Conservation (phyloP, 2,113 vertebrate genomes). For the Gulo gulo region DNA sequence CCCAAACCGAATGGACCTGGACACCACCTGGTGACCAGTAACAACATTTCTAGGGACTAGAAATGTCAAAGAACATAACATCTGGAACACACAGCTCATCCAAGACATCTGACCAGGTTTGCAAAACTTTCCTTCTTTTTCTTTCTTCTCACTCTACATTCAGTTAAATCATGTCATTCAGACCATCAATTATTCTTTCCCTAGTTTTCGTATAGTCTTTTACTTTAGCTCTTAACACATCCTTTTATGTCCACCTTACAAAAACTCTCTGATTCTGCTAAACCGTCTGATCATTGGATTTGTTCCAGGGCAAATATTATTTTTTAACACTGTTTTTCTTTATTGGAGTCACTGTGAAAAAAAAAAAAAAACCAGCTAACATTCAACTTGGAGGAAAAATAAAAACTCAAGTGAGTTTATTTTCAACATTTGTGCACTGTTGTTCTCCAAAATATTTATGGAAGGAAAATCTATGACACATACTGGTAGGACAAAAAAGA, state of each 20-base stretch:
- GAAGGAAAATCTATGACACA: not conserved
- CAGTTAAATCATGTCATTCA: not conserved
- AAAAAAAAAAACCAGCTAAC: not conserved
- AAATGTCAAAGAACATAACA: not conserved
- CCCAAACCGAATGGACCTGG: not conserved
- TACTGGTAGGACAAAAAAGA: not conserved
- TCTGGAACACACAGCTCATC: not conserved
- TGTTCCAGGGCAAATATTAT: not conserved
- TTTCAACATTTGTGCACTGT: not conserved
- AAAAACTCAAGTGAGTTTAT: not conserved
- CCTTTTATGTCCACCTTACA: not conserved
- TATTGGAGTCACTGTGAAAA: not conserved
- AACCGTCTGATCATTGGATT: not conserved
- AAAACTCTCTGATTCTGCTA: not conserved
- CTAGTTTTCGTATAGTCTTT: not conserved
- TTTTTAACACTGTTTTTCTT: not conserved
- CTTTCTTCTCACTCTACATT: not conserved
- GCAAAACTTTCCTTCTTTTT: not conserved
- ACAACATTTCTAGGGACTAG: not conserved
- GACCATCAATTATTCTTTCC: not conserved
- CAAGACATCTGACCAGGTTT: not conserved
- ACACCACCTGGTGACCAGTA: not conserved
- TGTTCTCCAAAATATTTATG: not conserved
- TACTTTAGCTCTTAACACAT: not conserved
- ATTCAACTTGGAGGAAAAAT: not conserved